Percentiles rank a stretch among this genome's conserved stretches.
Conservation (phyloP, 2,888 invertebrate genomes). For the Busseola fusca region DNA sequence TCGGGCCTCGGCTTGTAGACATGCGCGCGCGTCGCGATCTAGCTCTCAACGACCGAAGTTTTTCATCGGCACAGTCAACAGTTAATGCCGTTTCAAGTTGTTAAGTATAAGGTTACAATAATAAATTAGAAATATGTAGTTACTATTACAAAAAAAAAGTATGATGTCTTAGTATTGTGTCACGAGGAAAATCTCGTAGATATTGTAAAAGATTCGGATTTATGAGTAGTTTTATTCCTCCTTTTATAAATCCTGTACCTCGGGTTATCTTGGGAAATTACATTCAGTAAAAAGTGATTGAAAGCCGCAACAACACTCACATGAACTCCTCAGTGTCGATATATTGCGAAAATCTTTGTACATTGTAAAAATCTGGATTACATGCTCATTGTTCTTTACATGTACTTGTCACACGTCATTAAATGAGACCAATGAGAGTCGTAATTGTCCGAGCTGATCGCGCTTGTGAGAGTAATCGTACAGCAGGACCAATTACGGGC, state of each 20-base stretch:
- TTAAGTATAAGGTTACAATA: conserved; percentile 16
- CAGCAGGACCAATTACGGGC: conserved; percentile 86
- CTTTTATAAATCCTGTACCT: conserved; percentile 1
- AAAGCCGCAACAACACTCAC: conserved; percentile 20
- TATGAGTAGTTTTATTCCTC: background rate
- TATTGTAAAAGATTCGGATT: background rate
- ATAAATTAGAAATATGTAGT: background rate
- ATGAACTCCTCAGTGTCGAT: conserved; percentile 7
- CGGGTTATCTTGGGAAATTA: background rate
- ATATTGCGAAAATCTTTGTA: conserved; percentile 68
- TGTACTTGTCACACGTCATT: conserved; percentile 85
- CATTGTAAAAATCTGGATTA: conserved; percentile 84
- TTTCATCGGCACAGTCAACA: conserved; percentile 47
- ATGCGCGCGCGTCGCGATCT: conserved; percentile 59
- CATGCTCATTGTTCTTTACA: conserved; percentile 82
- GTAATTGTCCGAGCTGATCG: conserved; percentile 78
- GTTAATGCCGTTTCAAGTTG: conserved; percentile 46
- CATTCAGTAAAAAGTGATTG: conserved; percentile 7
- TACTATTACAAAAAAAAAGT: background rate
- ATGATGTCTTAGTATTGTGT: background rate
- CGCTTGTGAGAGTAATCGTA: conserved; percentile 75
- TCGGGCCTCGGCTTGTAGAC: conserved; percentile 55
- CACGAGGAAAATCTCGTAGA: background rate
- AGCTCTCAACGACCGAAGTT: conserved; percentile 50
- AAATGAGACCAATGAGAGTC: conserved; percentile 86